phyloP scores from a whole-genome alignment of 2,113 vertebrate species.

The Eudyptes chrysolophus region DNA sequence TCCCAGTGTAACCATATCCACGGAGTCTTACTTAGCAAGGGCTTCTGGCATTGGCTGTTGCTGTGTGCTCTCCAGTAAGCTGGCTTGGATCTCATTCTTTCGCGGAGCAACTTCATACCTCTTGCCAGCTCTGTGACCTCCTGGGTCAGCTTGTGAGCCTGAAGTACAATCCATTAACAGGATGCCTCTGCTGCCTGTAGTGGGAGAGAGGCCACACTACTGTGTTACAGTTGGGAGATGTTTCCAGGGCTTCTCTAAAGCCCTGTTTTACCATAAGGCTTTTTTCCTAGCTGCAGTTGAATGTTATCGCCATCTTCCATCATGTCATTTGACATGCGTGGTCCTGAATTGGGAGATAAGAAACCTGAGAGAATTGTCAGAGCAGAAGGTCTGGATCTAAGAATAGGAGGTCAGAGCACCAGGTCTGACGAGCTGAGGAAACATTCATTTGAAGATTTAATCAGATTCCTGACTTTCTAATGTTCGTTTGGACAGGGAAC shows the following conservation, averaged over 20 bases:
- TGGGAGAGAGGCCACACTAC: not conserved
- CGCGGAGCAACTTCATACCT: not conserved
- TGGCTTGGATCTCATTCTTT: not conserved
- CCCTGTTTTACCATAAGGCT: not conserved
- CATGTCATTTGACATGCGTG: not conserved
- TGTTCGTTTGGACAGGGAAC: not conserved
- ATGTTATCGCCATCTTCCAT: not conserved
- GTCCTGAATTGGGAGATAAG: not conserved
- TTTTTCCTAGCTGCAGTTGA: not conserved
- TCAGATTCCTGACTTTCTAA: not conserved
- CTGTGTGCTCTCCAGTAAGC: not conserved
- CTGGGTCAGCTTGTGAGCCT: not conserved
- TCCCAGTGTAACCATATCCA: not conserved
- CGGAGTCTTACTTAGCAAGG: not conserved
- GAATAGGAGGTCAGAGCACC: not conserved
- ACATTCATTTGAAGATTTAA: not conserved
- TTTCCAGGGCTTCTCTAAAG: not conserved
- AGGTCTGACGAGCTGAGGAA: not conserved
- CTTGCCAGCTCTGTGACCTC: not conserved
- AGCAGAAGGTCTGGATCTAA: not conserved
- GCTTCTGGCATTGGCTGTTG: not conserved
- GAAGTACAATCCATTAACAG: not conserved
- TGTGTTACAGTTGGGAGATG: not conserved
- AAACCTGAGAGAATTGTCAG: not conserved
- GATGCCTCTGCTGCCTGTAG: not conserved